Base-by-base conservation (phyloP, 2,888 invertebrate genomes). In the Agonum fuliginosum region DNA sequence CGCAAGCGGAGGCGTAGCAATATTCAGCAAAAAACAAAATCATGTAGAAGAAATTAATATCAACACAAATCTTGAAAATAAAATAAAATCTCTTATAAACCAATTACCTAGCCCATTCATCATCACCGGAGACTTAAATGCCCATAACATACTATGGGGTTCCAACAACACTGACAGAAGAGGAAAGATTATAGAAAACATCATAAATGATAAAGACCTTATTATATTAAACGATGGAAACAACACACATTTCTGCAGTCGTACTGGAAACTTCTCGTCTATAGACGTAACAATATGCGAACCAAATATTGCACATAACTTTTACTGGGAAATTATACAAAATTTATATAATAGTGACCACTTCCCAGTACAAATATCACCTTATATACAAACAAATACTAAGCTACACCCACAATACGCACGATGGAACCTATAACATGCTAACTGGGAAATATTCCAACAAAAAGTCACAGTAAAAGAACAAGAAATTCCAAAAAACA, bases 341-440 rank as follows among this genome's bases (percentile, higher is more conserved):
- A 65, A 81, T 0, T 12, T 67, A n/a, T 78, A 79, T 24, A 78
- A 79, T n/a, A 80, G 78, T n/a, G 81, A 82, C 30, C 80, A 81
- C 19, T 80, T 78, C 20, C 81, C 81, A 0, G 79, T 80, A 51
- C 20, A 22, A 22, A 51, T 51, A 2, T 51, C 51, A 6, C 19
- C 51, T 20, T 6, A 8, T 10, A 20, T 2, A 20, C 10, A 22
- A 20, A 22, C 30, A 22, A 51, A 22, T 22, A 51, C 22, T 6
- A 22, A 51, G 22, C 51, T 10, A 8, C 22, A 51, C 22, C n/a
- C 22, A 1, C 2, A 20, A 20, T 51, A 51, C 10, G 51, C 51
- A 8, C 19, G 8, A 22, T 51, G 51, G 51, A 51, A 51, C 10
- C 22, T 51, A n/a, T 20, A 20, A 2, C 3, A 51, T 14, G 22